Percentiles rank a stretch among this genome's conserved stretches.
phyloP scores from a whole-genome alignment of 1,140 invertebrate species.

The Brachionus angularis region DNA sequence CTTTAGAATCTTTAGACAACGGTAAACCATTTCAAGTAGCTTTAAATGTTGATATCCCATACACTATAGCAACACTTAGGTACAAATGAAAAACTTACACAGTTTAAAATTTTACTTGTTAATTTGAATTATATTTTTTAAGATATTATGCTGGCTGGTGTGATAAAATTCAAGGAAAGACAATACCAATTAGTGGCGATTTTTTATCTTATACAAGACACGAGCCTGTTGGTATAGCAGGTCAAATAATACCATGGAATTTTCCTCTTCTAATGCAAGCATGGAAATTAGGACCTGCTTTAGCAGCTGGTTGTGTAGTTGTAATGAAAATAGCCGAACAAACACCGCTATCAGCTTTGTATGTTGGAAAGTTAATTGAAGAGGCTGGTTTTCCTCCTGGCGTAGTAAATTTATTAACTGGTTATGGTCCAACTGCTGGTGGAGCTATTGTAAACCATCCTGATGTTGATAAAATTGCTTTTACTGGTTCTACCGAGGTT shows the following conservation, averaged over 20 bases:
- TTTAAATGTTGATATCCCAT: constrained; percentile 47
- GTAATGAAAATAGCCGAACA: constrained; percentile 89
- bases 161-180: constrained; percentile 84
- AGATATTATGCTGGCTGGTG: constrained; percentile 72
- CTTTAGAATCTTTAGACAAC: constrained; percentile 79
- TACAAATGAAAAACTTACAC: too few species aligned
- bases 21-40: constrained; percentile 71
- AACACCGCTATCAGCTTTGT: constrained; percentile 80
- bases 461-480: constrained; percentile 65
- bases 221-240: constrained; percentile 93
- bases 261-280: constrained; percentile 90
- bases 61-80: not conserved
- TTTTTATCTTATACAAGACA: constrained; percentile 84
- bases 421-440: constrained; percentile 52
- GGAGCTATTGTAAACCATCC: constrained; percentile 51
- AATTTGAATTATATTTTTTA: constrained; percentile 47
- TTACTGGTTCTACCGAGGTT: constrained; percentile 81
- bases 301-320: constrained; percentile 79
- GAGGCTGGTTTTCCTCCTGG: constrained; percentile 62
- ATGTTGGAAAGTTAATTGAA: constrained; percentile 70
- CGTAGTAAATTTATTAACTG: constrained; percentile 46
- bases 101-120: too few species aligned
- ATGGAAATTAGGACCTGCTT: constrained; percentile 87
- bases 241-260: constrained; percentile 76
- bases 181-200: constrained; percentile 77